Evolutionary conservation across 2,113 vertebrate species (phyloP).

Genomic region (Paramormyrops kingsleyae): DNA sequence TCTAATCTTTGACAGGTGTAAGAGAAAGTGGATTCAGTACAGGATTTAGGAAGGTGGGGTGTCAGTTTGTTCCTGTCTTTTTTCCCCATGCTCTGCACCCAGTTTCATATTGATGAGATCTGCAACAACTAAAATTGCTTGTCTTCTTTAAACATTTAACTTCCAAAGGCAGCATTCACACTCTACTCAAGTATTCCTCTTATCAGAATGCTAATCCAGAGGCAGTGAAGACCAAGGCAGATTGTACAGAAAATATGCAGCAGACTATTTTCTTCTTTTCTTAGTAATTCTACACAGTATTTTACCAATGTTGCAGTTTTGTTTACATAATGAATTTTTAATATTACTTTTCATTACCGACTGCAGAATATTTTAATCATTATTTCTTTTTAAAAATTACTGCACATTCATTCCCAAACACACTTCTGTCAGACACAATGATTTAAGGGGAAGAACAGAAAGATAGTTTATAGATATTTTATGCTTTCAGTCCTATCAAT

Average conservation of each 20-base stretch:
- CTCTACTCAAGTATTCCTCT: conserved; percentile 59
- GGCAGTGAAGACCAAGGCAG: conserved; percentile 29
- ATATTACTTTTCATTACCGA: neutral
- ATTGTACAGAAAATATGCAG: conserved; percentile 52
- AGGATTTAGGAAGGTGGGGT: conserved; percentile 40
- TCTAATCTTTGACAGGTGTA: conserved; percentile 40
- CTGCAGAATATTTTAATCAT: neutral
- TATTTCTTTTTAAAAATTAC: neutral
- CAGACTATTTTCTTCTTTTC: conserved; percentile 31
- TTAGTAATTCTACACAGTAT: conserved; percentile 21
- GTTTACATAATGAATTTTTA: neutral
- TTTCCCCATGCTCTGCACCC: conserved; percentile 43
- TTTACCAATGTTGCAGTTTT: neutral
- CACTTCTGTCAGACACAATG: neutral
- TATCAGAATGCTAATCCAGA: conserved; percentile 47
- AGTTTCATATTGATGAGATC: conserved; percentile 72
- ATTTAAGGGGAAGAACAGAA: neutral
- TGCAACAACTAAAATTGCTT: conserved; percentile 62
- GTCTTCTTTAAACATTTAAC: conserved; percentile 68
- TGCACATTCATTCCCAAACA: neutral
- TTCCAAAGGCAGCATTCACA: conserved; percentile 62
- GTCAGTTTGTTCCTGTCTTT: conserved; percentile 53
- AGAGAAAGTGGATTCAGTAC: conserved; percentile 48
- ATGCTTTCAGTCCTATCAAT: neutral
- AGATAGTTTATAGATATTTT: neutral